Evolutionary conservation across 2,888 invertebrate genomes (phyloP), one percentile per base, ranked within the genome.

Genomic region (Exephanes ischioxanthus): DNA sequence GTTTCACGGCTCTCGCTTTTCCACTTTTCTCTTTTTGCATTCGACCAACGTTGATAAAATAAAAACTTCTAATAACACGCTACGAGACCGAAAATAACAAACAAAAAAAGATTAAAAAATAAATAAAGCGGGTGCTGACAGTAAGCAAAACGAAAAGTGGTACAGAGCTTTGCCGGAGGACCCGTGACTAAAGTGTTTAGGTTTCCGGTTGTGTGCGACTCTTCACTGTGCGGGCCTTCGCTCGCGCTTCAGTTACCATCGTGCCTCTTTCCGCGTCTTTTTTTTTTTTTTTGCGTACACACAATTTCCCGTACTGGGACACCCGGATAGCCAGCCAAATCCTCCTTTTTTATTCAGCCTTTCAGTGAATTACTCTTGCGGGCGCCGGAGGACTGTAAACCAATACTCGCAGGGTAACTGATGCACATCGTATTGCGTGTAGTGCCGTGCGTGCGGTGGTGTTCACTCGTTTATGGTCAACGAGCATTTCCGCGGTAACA

Each of bases 341-440:
- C 51, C 66, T 76, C 33, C 63, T 76, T 45, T 76, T 76, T 66
- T 76, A 76, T 66, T 66, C 33, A 37, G 51, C 48, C 26, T 51
- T 66, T 51, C 75, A 51, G 75, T 51, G 66, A 76, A 66, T 66
- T 76, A 76, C 51, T 76, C 75, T 61, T 14, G 19, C 14, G 30
- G 51, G 63, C 51, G 48, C 51, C 33, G 22, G 75, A 37, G 51
- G 63, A 66, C 66, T 33, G 75, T 66, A 66, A 76, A 51, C 75
- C 75, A 76, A 51, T 58, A 58, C 58, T 26, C 19, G 22, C 48
- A n/a, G 48, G 19, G n/a, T 51, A 51, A 30, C 63, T 33, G 66
- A 26, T 22, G 33, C 51, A 19, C 14, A n/a, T 14, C 14, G 19
- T 22, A 48, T 30, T 30, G 45, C 48, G 48, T 30, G 22, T 26